Base-by-base conservation (phyloP, 1,140 invertebrate genomes). In the Sarcophaga peregrina region DNA sequence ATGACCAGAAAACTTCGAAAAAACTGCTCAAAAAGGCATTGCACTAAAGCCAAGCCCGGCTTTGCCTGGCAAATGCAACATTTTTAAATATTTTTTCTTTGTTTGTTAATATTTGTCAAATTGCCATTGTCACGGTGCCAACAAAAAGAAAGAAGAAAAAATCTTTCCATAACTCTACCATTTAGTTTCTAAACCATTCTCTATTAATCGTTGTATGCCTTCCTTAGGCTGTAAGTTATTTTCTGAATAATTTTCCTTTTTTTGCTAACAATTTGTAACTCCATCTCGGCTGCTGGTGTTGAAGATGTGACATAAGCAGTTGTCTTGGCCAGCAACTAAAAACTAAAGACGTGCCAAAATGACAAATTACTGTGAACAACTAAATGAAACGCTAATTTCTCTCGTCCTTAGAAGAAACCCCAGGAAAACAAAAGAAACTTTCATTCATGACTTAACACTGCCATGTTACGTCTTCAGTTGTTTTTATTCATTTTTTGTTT, bases 61-160 rank as follows among this genome's bases (percentile, higher is more conserved):
- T n/a, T 37, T 37, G 25, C 1, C 25, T 37, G 25, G 1, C 25
- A 37, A 37, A 37, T 37, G 25, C 25, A 37, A 37, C 25, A 37
- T 37, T 37, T 68, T 68, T n/a, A 68, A 68, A 68, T 20, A 68
- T 68, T 68, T 68, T 68, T 58, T 37, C 25, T 37, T 68, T 68
- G 13, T 76, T 50, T 76, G 45, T 86, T 84, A 86, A 58, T 58
- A 58, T n/a, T 85, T 89, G 88, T 89, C 88, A 89, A 88, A 89
- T 89, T 89, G 88, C 87, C 88, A 89, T 89, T 89, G 88, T 89
- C 88, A 89, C 85, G 83, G 85, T 89, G 88, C 88, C 88, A 89
- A 89, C 89, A 88, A 47, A 76, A 37, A 37, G 4, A 37, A 37
- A 37, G 25, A 37, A 37, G 25, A 37, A 37, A 37, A 37, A 37